Percentiles rank a stretch among this genome's conserved stretches.
Conservation (phyloP, 2,888 invertebrate genomes). For the Pimpla rufipes region DNA sequence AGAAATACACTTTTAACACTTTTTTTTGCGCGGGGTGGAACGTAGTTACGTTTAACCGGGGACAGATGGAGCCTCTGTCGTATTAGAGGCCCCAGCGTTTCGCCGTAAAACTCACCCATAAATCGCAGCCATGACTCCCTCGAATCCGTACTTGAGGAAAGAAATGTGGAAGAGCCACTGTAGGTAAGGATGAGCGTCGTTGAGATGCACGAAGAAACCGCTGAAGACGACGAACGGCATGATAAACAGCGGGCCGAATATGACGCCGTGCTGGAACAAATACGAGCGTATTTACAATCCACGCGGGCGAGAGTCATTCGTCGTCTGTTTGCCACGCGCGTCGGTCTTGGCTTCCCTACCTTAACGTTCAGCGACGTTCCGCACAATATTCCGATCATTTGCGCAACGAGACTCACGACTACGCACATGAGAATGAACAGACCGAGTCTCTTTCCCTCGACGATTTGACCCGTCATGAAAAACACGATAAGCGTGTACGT, state of each 20-base stretch:
- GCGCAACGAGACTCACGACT: conserved; percentile 93
- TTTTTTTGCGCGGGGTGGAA: too few species aligned
- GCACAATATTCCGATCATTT: conserved; percentile 94
- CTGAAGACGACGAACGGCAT: conserved; percentile 96
- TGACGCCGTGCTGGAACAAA: conserved; percentile 92
- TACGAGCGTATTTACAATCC: conserved; percentile 18
- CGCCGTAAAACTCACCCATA: conserved; percentile 86
- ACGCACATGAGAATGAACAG: conserved; percentile 90
- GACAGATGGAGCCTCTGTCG: too few species aligned
- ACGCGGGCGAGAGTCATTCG: conserved; percentile 3
- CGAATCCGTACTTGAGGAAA: conserved; percentile 95
- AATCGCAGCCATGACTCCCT: conserved; percentile 92
- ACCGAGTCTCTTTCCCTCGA: conserved; percentile 90
- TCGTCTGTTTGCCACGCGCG: neutral
- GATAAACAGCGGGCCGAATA: conserved; percentile 95
- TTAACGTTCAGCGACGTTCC: conserved; percentile 93
- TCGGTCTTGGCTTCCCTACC: conserved; percentile 85
- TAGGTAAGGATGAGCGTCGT: conserved; percentile 92
- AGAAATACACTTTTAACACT: too few species aligned
- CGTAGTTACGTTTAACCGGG: too few species aligned
- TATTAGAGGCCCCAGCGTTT: neutral
- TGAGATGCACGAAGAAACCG: conserved; percentile 95
- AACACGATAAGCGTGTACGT: conserved; percentile 93
- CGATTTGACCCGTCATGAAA: conserved; percentile 94
- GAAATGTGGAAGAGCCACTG: conserved; percentile 96